Percentiles rank a stretch among this genome's conserved stretches.
phyloP scores from a whole-genome alignment of 37 sponge, comb jelly and placozoan species.

The Agelas oroides region DNA sequence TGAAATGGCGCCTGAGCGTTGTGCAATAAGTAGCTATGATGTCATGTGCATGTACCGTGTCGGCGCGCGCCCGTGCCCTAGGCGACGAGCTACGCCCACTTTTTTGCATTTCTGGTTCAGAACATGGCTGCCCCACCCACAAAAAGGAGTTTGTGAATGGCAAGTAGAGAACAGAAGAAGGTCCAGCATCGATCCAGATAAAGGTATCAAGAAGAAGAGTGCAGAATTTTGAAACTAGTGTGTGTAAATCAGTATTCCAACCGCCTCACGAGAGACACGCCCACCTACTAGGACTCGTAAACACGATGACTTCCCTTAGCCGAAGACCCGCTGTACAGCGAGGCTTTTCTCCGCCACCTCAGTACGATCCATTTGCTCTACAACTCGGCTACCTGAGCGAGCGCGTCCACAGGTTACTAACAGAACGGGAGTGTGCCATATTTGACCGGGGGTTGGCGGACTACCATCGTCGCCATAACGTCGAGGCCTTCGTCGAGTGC shows the following conservation, averaged over 20 bases:
- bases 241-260: neutral
- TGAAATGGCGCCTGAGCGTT: neutral
- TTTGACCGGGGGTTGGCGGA: conserved; percentile 76
- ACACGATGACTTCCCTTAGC: neutral
- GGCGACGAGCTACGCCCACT: conserved; percentile 10
- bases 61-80: too few relatives aligned
- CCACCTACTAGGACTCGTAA: neutral
- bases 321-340: neutral
- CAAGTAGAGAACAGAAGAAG: too few relatives aligned
- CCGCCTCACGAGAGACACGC: neutral
- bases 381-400: conserved; percentile 50
- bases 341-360: neutral
- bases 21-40: neutral
- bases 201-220: too few relatives aligned
- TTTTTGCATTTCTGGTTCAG: neutral
- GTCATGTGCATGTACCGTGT: too few relatives aligned
- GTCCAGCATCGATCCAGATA: too few relatives aligned
- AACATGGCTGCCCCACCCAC: neutral
- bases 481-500: conserved; percentile 71
- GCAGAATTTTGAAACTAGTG: neutral
- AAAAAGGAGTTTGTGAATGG: too few relatives aligned
- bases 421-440: conserved; percentile 67
- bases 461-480: conserved; percentile 66
- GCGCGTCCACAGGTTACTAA: conserved; percentile 53
- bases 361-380: neutral